These are phyloP conservation scores for Hypsibius dujardini DNA, from an alignment of 1,140 invertebrate genomes.

Conservation along the genomic window DNA sequence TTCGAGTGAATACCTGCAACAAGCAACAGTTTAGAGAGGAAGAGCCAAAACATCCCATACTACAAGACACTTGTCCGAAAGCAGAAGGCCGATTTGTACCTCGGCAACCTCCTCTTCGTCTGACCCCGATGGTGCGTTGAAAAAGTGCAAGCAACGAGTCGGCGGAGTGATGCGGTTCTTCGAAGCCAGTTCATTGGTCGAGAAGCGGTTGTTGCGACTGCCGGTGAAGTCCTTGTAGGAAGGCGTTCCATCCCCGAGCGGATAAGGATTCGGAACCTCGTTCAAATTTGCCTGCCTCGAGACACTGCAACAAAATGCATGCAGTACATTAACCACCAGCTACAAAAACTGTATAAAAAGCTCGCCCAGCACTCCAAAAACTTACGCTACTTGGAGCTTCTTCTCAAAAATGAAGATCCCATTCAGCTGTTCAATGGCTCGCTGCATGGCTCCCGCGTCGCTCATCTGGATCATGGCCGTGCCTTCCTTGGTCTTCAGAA, in stretches of 20 bases:
- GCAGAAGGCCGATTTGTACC: slow-evolving; percentile 26
- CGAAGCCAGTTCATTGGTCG: slow-evolving; percentile 39
- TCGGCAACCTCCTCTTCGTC: slow-evolving; percentile 75
- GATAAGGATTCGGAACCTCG: slow-evolving; percentile 87
- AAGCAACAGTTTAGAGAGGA: slow-evolving; percentile 18
- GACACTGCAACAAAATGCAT: slow-evolving; percentile 41
- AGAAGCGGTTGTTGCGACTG: slow-evolving; percentile 75
- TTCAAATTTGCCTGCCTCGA: slow-evolving; percentile 91
- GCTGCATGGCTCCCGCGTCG: slow-evolving; percentile 74
- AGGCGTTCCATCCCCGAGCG: slow-evolving; percentile 76
- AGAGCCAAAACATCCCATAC: slow-evolving; percentile 15
- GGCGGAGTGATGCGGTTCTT: slow-evolving; percentile 42
- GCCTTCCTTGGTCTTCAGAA: slow-evolving; percentile 93
- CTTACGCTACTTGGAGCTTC: slow-evolving; percentile 44
- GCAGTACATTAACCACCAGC: slow-evolving; percentile 17
- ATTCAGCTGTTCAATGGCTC: slow-evolving; percentile 83
- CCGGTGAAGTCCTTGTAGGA: slow-evolving; percentile 94
- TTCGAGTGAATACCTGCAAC: slow-evolving; percentile 56
- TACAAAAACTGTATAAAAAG: slow-evolving; percentile 20
- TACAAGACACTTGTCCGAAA: slow-evolving; percentile 11
- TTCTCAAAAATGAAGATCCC: slow-evolving; percentile 60
- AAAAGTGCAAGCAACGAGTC: slow-evolving; percentile 65
- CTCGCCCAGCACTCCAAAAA: slow-evolving; percentile 23
- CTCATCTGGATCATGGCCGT: slow-evolving; percentile 99
- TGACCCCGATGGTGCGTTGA: slow-evolving; percentile 87